phyloP scores from a whole-genome alignment of 2,888 invertebrate genomes.

The Belgica antarctica region DNA sequence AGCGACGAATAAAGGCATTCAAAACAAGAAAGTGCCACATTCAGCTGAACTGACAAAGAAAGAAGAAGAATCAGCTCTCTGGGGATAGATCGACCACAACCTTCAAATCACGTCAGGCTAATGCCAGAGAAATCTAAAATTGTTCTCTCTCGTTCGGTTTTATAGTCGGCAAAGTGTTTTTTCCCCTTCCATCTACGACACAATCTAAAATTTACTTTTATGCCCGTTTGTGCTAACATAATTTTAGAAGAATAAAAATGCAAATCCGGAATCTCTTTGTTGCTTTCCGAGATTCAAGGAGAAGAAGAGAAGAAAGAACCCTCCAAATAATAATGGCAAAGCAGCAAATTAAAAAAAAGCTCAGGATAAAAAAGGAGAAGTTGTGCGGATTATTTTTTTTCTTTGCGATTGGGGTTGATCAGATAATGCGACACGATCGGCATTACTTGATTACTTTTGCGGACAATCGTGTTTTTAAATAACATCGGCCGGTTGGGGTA shows the following conservation, averaged over 20 bases:
- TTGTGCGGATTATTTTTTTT: not conserved
- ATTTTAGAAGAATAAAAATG: conserved; percentile 3
- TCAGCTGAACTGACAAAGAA: not conserved
- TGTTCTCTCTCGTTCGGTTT: not conserved
- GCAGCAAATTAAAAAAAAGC: conserved; percentile 24
- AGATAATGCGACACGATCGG: too few species aligned
- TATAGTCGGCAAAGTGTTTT: not conserved
- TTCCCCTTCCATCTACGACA: not conserved
- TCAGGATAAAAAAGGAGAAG: not conserved
- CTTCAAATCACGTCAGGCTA: conserved; percentile 14
- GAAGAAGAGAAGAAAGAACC: too few species aligned
- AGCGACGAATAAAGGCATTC: not conserved
- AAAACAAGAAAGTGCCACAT: not conserved
- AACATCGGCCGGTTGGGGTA: too few species aligned
- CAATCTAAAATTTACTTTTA: conserved; percentile 25
- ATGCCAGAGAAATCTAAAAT: conserved; percentile 3
- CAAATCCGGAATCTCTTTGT: conserved; percentile 11
- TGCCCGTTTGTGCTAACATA: not conserved
- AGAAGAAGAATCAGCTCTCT: not conserved
- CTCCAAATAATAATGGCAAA: conserved; percentile 20
- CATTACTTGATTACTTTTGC: too few species aligned
- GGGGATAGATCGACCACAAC: conserved; percentile 23
- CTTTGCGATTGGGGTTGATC: too few species aligned
- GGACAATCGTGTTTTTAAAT: too few species aligned
- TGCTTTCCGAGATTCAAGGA: too few species aligned